Percentiles rank a stretch among this genome's conserved stretches.
These are phyloP conservation scores for Pelobates cultripes DNA, from an alignment of 2,797 vertebrate species.

Conservation along the genomic window DNA sequence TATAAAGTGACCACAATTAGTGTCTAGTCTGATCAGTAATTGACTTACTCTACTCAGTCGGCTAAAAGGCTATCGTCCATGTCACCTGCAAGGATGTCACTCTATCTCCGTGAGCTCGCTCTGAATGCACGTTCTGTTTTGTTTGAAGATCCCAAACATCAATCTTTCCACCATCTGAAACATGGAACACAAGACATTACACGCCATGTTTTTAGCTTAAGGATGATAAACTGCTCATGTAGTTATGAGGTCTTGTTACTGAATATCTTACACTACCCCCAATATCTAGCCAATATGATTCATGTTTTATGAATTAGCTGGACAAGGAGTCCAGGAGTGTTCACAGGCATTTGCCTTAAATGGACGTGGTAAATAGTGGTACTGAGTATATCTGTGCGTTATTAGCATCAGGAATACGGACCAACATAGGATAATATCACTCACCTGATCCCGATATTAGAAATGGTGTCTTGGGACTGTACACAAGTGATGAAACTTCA, in stretches of 20 bases:
- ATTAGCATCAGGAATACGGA: too few species aligned
- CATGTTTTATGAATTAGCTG: too few species aligned
- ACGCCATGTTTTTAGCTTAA: neutral
- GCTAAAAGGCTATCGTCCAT: neutral
- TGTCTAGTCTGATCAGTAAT: neutral
- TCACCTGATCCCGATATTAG: constrained; percentile 63
- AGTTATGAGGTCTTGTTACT: too few species aligned
- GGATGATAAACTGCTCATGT: too few species aligned
- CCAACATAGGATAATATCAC: neutral
- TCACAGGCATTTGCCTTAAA: too few species aligned
- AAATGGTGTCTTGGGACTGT: constrained; percentile 75
- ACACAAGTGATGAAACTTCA: constrained; percentile 74
- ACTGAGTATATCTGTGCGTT: too few species aligned
- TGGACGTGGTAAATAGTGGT: too few species aligned
- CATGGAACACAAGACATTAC: neutral
- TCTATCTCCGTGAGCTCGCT: constrained; percentile 76
- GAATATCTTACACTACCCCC: too few species aligned
- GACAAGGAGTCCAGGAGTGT: too few species aligned
- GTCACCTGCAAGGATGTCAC: constrained; percentile 75
- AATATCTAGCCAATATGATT: too few species aligned
- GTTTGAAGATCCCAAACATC: constrained; percentile 80
- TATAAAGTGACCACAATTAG: neutral
- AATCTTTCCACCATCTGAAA: constrained; percentile 78
- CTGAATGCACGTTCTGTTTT: constrained; percentile 76
- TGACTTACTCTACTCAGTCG: neutral